A percentile compares a stretch with the other conserved stretches of the same genome.
These are phyloP conservation scores for Sinocyclocheilus anshuiensis DNA, from an alignment of 2,113 vertebrate genomes.

Conservation along the genomic window DNA sequence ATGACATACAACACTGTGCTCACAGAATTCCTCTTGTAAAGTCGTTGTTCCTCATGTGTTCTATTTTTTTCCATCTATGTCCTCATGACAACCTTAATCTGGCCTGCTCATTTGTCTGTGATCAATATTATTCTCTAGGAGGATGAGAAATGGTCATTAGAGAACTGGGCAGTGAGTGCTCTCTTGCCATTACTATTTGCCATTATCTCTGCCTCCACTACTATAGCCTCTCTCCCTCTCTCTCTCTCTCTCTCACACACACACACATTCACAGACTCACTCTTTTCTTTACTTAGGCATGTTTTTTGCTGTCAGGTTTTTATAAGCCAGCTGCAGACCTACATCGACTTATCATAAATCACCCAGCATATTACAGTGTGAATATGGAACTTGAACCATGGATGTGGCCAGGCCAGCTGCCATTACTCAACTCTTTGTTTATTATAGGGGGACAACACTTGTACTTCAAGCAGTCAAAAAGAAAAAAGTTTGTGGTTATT, in stretches of 20 bases:
- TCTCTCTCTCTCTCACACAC: slow-evolving; percentile 24
- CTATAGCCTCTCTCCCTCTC: slow-evolving; percentile 26
- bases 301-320: slow-evolving; percentile 45
- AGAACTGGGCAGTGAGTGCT: slow-evolving; percentile 31
- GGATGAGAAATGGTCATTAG: slow-evolving; percentile 45
- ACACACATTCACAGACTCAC: background rate
- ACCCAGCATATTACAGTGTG: slow-evolving; percentile 40
- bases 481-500: background rate
- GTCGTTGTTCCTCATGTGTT: background rate
- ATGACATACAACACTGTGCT: background rate
- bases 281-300: slow-evolving; percentile 23
- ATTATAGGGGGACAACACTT: slow-evolving; percentile 20
- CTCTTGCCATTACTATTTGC: slow-evolving; percentile 43
- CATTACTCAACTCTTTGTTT: slow-evolving; percentile 40
- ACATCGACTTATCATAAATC: slow-evolving; percentile 45
- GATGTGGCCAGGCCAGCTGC: slow-evolving; percentile 17
- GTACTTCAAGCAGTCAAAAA: slow-evolving; percentile 15
- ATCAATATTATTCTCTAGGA: slow-evolving; percentile 48
- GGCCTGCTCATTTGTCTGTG: slow-evolving; percentile 27
- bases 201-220: slow-evolving; percentile 42
- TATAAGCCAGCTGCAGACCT: slow-evolving; percentile 56
- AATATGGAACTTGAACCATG: slow-evolving; percentile 48
- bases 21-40: background rate
- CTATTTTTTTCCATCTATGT: background rate
- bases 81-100: slow-evolving; percentile 25